Evolutionary conservation across 2,113 vertebrate genomes (phyloP).

Genomic region (Hemiscyllium ocellatum): DNA sequence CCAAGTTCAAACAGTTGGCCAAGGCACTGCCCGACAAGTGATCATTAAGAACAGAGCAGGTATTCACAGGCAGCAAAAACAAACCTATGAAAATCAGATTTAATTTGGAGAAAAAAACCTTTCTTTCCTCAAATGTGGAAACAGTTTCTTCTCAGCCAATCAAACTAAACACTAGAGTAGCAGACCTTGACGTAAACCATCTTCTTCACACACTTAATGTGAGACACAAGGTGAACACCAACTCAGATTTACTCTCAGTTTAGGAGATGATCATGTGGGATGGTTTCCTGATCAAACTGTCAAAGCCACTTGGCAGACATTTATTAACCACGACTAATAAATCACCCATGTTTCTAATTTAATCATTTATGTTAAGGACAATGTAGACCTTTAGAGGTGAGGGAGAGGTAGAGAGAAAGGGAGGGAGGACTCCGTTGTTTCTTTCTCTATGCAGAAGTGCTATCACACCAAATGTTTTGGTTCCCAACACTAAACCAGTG

Average conservation of each 20-base stretch:
- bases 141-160: not conserved
- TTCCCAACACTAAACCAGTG: no score
- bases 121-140: not conserved
- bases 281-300: no score
- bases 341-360: no score
- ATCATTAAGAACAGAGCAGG: not conserved
- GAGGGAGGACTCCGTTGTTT: no score
- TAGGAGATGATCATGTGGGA: no score
- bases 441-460: no score
- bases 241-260: not conserved
- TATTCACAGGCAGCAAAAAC: not conserved
- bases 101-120: not conserved
- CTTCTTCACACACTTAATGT: not conserved
- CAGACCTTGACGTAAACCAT: not conserved
- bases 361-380: no score
- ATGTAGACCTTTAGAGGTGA: no score
- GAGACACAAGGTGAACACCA: not conserved
- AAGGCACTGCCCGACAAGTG: not conserved
- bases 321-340: no score
- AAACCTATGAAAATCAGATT: not conserved
- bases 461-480: no score
- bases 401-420: no score
- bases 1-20: not conserved
- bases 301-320: no score
- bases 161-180: not conserved